phyloP scores from a whole-genome alignment of 1,140 invertebrate genomes.

The Hirudo medicinalis region DNA sequence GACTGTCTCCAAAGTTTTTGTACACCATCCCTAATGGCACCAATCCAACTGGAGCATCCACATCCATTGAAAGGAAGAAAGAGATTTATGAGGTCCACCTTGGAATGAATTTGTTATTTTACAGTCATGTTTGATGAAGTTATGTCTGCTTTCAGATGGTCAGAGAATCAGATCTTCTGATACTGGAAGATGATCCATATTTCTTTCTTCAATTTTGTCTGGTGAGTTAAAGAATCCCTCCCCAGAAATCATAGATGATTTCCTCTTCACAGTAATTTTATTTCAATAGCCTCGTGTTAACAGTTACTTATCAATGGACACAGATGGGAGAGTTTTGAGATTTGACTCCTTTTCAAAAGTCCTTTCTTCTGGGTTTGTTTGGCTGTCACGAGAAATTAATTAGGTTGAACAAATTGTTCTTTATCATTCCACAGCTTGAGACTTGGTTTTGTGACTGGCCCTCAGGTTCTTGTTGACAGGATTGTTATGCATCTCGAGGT shows the following conservation, averaged over 20 bases:
- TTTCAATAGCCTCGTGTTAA: conserved; percentile 45
- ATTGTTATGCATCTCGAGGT: conserved; percentile 51
- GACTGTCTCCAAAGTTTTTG: conserved; percentile 42
- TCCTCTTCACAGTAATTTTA: not conserved
- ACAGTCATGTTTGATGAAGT: not conserved
- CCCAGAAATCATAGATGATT: not conserved
- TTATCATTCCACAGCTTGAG: conserved; percentile 32
- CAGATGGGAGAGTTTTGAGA: conserved; percentile 59
- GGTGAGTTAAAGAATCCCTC: conserved; percentile 24
- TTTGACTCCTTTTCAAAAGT: conserved; percentile 70
- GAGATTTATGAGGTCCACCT: conserved; percentile 51
- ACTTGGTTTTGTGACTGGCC: conserved; percentile 24
- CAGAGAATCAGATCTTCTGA: conserved; percentile 60
- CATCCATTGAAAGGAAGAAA: conserved; percentile 52
- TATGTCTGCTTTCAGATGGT: conserved; percentile 43
- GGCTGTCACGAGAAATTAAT: not conserved
- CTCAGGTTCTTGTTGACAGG: conserved; percentile 29
- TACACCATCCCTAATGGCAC: conserved; percentile 51
- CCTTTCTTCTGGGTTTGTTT: conserved; percentile 43
- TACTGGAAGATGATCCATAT: conserved; percentile 69
- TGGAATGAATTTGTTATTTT: conserved; percentile 13
- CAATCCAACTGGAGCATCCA: conserved; percentile 58
- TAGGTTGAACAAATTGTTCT: not conserved
- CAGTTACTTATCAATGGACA: conserved; percentile 60
- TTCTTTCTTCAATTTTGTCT: conserved; percentile 58